These are phyloP conservation scores for Antrozous pallidus DNA, from an alignment of 2,797 vertebrate genomes.

Conservation along the genomic window DNA sequence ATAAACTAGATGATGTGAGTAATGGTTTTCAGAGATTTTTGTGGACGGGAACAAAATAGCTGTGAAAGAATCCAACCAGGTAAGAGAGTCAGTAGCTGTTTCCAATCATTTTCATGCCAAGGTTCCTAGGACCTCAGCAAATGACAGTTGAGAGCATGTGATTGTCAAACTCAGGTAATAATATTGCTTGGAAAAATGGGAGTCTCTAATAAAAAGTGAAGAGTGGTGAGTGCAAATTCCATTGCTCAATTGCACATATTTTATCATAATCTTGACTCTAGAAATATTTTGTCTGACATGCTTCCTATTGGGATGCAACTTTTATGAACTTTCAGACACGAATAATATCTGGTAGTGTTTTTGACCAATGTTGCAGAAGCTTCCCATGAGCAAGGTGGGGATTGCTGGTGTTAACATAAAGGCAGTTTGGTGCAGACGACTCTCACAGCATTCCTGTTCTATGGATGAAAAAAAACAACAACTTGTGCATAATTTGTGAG, in stretches of 20 bases:
- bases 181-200: background rate
- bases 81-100: background rate
- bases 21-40: constrained; percentile 22
- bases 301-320: background rate
- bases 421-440: background rate
- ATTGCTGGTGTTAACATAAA: background rate
- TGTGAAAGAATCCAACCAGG: background rate
- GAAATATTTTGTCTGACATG: background rate
- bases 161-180: background rate
- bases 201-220: background rate
- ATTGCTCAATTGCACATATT: background rate
- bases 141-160: background rate
- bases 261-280: background rate
- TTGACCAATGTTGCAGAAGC: background rate
- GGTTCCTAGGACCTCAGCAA: background rate
- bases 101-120: background rate
- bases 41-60: constrained; percentile 13
- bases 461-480: background rate
- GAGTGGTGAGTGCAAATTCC: background rate
- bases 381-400: background rate
- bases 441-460: background rate
- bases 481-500: background rate
- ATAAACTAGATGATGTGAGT: background rate
- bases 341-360: background rate
- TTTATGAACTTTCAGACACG: background rate